phyloP scores from a whole-genome alignment of 2,113 vertebrate species.

The Burhinus oedicnemus region DNA sequence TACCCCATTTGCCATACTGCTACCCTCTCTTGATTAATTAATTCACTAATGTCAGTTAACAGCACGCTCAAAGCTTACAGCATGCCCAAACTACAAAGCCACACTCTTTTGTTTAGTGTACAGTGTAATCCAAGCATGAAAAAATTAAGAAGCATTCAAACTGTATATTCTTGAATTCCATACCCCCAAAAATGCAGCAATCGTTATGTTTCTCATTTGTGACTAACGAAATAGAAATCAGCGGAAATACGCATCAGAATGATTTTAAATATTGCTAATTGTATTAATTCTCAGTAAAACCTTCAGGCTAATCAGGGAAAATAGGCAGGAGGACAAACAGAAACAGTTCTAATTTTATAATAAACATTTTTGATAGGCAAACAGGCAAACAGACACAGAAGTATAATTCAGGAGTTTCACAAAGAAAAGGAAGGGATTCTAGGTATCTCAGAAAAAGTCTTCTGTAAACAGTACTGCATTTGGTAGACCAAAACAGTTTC shows the following conservation, averaged over 20 bases:
- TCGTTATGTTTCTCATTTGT: neutral
- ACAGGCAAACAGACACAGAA: neutral
- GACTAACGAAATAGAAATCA: neutral
- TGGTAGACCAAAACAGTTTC: neutral
- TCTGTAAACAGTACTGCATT: neutral
- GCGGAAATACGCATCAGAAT: neutral
- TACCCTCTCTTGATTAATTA: neutral
- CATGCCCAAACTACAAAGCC: neutral
- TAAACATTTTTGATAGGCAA: neutral
- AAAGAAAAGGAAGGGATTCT: neutral
- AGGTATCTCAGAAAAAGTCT: neutral
- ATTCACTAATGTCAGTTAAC: neutral
- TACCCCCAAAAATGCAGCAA: neutral
- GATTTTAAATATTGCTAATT: neutral
- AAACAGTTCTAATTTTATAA: neutral
- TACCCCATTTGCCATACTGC: neutral
- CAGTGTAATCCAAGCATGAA: neutral
- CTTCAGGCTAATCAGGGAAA: neutral
- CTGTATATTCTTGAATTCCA: neutral
- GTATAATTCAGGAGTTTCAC: neutral
- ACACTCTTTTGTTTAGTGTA: neutral
- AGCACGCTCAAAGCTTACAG: neutral
- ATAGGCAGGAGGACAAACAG: neutral
- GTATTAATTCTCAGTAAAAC: neutral
- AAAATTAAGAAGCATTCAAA: neutral